A percentile compares a stretch with the other conserved stretches of the same genome.
phyloP scores from a whole-genome alignment of 1,140 invertebrate species.

The Cardiocondyla obscurior region DNA sequence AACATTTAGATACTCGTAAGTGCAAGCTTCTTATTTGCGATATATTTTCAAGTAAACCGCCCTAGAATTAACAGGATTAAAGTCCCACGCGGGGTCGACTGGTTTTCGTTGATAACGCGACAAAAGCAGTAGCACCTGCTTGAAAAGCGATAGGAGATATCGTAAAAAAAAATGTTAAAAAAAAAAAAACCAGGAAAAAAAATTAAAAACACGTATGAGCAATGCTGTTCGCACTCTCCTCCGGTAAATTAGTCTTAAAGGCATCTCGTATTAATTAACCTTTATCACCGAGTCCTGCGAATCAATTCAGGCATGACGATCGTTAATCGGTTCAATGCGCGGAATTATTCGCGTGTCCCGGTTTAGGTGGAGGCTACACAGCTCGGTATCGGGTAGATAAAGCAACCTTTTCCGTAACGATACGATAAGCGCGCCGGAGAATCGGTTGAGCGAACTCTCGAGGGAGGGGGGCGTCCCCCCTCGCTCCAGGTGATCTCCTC shows the following conservation, averaged over 20 bases:
- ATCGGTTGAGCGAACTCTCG: background rate
- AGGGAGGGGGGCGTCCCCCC: too few relatives aligned
- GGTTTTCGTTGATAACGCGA: background rate
- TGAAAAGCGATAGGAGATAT: background rate
- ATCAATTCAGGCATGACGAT: background rate
- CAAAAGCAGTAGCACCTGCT: background rate
- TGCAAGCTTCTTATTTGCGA: background rate
- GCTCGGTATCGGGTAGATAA: conserved; percentile 29
- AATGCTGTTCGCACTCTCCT: background rate
- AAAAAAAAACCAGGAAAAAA: too few relatives aligned
- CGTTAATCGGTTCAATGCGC: conserved; percentile 15
- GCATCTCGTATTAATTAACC: background rate
- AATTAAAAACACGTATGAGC: background rate
- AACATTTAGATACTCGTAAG: background rate
- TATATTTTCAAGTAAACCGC: conserved; percentile 3
- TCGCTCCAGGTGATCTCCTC: conserved; percentile 2
- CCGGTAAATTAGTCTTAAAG: background rate
- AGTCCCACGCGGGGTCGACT: background rate
- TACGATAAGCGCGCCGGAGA: background rate
- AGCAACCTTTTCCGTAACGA: conserved; percentile 14
- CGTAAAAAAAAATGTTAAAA: too few relatives aligned
- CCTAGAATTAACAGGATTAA: background rate
- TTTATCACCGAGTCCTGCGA: background rate
- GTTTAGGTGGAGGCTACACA: background rate
- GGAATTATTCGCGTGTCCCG: conserved; percentile 1